These are phyloP conservation scores for Eilema caniola DNA, from an alignment of 2,888 invertebrate species.

Conservation along the genomic window DNA sequence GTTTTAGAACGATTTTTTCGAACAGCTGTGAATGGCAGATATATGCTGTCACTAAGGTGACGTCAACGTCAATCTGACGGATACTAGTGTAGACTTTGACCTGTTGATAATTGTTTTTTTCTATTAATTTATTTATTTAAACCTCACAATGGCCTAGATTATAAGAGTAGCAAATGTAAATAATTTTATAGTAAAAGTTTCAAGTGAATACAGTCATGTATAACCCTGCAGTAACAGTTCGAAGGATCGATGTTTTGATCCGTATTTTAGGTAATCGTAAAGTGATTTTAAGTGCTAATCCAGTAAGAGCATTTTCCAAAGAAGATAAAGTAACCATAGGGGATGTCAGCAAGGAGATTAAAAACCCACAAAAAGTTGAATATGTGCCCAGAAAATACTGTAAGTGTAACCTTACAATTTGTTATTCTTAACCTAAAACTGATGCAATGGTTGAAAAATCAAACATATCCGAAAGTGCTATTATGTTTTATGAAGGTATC, in stretches of 20 bases:
- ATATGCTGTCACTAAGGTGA: conserved; percentile 36
- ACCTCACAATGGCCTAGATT: conserved; percentile 38
- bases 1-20: conserved; percentile 16
- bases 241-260: conserved; percentile 83
- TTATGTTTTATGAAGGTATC: neutral
- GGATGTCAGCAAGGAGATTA: conserved; percentile 89
- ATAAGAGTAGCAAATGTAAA: conserved; percentile 21
- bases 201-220: conserved; percentile 64
- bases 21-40: conserved; percentile 45
- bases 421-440: conserved; percentile 49
- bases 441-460: neutral
- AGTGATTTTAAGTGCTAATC: conserved; percentile 71
- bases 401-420: conserved; percentile 80
- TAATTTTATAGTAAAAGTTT: conserved; percentile 29
- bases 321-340: conserved; percentile 90
- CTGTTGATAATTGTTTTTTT: conserved; percentile 61
- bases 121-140: conserved; percentile 38
- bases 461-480: neutral
- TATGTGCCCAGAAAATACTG: conserved; percentile 94
- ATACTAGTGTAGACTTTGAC: conserved; percentile 75
- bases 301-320: conserved; percentile 78
- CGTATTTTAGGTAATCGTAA: conserved; percentile 80
- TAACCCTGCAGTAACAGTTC: conserved; percentile 75
- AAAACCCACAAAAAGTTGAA: conserved; percentile 89
- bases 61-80: conserved; percentile 53